Conservation (phyloP, 2,113 vertebrate species). For the Varanus komodoensis region DNA sequence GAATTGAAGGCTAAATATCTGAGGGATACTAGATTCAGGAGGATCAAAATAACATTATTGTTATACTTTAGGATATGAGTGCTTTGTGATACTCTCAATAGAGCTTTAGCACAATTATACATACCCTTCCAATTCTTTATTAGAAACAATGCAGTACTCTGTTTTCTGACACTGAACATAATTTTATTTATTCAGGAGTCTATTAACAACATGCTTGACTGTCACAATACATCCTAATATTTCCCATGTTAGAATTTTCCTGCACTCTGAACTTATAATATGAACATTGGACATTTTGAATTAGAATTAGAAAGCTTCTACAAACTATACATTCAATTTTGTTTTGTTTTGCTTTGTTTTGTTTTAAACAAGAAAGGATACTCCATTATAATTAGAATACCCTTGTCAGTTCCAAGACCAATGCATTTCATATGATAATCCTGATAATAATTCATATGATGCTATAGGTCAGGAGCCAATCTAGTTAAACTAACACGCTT, state of each 20-base stretch:
- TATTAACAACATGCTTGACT: not conserved
- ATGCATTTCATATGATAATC: not conserved
- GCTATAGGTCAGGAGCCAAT: not conserved
- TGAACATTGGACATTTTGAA: not conserved
- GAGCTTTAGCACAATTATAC: slow-evolving; percentile 55
- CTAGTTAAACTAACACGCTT: not conserved
- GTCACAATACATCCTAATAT: no score
- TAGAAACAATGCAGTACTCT: slow-evolving; percentile 42
- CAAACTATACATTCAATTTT: slow-evolving; percentile 35
- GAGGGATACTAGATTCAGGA: no score
- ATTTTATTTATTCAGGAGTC: no score
- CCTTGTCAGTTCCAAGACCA: not conserved
- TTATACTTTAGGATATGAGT: slow-evolving; percentile 46
- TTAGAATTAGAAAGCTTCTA: slow-evolving; percentile 1
- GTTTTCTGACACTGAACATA: not conserved
- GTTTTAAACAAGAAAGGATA: not conserved
- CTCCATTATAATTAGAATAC: not conserved
- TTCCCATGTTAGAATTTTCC: not conserved
- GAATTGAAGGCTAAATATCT: no score
- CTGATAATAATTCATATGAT: not conserved
- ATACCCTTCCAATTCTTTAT: slow-evolving; percentile 39
- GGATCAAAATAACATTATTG: slow-evolving; percentile 36
- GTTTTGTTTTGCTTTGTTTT: no score
- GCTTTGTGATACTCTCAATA: slow-evolving; percentile 58
- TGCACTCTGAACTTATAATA: not conserved